Percentiles rank a stretch among this genome's conserved stretches.
Evolutionary conservation across 1,140 invertebrate genomes (phyloP).

Genomic region (Cardiocondyla obscurior): DNA sequence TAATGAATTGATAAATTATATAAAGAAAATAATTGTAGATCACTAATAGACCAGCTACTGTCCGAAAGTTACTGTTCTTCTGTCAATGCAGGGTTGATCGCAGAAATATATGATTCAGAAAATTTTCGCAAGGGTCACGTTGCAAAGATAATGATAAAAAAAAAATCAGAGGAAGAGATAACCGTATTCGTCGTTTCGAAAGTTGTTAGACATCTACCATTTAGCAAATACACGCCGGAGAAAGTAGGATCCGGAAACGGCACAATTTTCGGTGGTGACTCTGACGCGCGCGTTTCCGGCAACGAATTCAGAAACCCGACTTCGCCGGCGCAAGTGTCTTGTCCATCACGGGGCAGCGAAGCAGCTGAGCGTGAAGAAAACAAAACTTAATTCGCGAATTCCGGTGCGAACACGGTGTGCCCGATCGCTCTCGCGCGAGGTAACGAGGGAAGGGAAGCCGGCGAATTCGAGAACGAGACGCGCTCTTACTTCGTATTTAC

Average conservation of each 20-base stretch:
- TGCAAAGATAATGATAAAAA: too few species aligned
- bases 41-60: too few species aligned
- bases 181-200: slow-evolving; percentile 19
- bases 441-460: neutral
- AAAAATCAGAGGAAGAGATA: slow-evolving; percentile 18
- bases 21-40: too few species aligned
- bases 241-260: slow-evolving; percentile 28
- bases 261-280: slow-evolving; percentile 22
- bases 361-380: slow-evolving; percentile 68
- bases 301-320: neutral
- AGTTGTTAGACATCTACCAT: neutral
- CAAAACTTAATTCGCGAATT: slow-evolving; percentile 33
- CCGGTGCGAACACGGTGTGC: neutral
- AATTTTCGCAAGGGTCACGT: too few species aligned
- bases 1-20: too few species aligned
- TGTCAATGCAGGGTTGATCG: too few species aligned
- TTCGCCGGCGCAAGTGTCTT: neutral
- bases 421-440: neutral
- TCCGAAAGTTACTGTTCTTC: too few species aligned
- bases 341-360: slow-evolving; percentile 2
- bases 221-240: neutral
- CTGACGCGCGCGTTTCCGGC: slow-evolving; percentile 28
- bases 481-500: slow-evolving; percentile 69
- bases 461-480: slow-evolving; percentile 28
- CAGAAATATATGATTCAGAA: too few species aligned